Evolutionary conservation across 2,797 vertebrate species (phyloP).

Genomic region (Pygocentrus nattereri): DNA sequence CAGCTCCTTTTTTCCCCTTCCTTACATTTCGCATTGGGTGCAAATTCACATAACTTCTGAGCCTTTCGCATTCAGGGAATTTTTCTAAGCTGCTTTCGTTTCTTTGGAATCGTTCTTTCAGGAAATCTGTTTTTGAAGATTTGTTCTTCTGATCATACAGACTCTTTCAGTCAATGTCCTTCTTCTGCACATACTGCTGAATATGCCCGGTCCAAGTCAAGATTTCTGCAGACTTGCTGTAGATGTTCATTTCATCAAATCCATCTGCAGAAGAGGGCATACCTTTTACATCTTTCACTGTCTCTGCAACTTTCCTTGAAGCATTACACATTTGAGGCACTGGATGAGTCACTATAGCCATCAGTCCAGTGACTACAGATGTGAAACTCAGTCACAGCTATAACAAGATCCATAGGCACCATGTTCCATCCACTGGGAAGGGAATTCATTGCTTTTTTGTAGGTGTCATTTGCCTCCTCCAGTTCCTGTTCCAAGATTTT

Average conservation of each 20-base stretch:
- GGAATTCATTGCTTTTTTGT: too few relatives aligned
- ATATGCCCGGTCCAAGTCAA: background rate
- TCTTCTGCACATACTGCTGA: background rate
- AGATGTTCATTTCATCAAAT: constrained; percentile 17
- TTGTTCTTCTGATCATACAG: constrained; percentile 36
- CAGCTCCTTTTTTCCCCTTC: background rate
- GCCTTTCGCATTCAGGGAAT: background rate
- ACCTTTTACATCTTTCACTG: too few relatives aligned
- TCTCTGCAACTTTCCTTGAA: constrained; percentile 11
- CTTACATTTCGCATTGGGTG: too few relatives aligned
- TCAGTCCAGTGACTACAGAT: background rate
- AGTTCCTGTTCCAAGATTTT: background rate
- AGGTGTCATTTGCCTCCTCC: constrained; percentile 11
- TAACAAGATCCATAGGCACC: constrained; percentile 44
- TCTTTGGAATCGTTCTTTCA: background rate
- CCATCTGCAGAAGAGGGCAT: too few relatives aligned
- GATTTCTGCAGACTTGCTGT: constrained; percentile 30
- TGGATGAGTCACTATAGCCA: background rate
- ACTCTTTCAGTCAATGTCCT: background rate
- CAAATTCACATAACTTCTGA: constrained; percentile 1
- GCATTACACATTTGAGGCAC: background rate
- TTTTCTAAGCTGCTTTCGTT: background rate
- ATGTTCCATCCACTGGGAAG: constrained; percentile 18
- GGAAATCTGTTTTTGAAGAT: constrained; percentile 2
- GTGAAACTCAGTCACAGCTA: background rate